phyloP scores from a whole-genome alignment of 92 coral and sea anemone species.

The Parazoanthus darwini region DNA sequence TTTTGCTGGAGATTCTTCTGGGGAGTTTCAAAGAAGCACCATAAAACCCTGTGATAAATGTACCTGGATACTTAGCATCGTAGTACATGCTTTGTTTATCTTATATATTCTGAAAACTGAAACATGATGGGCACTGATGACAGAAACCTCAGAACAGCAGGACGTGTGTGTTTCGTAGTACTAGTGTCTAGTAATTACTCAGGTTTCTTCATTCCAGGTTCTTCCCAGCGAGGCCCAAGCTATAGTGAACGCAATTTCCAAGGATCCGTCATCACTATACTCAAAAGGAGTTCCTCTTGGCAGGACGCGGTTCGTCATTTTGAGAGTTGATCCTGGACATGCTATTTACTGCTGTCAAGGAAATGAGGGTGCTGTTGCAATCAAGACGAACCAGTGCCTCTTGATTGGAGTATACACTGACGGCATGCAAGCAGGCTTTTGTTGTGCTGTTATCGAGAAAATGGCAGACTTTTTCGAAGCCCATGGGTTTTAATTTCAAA shows the following conservation, averaged over 20 bases:
- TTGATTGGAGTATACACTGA: constrained; percentile 93
- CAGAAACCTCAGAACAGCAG: too few relatives aligned
- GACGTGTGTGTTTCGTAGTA: background rate
- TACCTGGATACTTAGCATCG: background rate
- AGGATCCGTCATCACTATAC: constrained; percentile 79
- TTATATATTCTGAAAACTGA: too few relatives aligned
- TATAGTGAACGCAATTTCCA: constrained; percentile 74
- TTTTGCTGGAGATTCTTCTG: too few relatives aligned
- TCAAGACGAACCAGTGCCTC: constrained; percentile 85
- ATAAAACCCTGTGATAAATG: background rate
- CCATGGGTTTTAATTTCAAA: constrained; percentile 64
- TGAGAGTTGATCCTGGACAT: constrained; percentile 88
- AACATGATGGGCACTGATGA: too few relatives aligned
- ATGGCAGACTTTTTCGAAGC: constrained; percentile 81
- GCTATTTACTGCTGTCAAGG: constrained; percentile 82
- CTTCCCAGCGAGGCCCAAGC: constrained; percentile 87
- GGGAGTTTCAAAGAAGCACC: too few relatives aligned
- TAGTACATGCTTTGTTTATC: too few relatives aligned
- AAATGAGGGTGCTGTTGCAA: constrained; percentile 89
- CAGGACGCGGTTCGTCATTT: constrained; percentile 69
- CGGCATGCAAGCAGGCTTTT: constrained; percentile 92
- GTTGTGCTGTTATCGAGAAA: constrained; percentile 87
- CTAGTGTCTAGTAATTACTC: too few relatives aligned
- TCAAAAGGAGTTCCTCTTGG: constrained; percentile 79
- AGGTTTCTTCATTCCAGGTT: constrained; percentile 55